Evolutionary conservation across 2,888 invertebrate genomes (phyloP).

Genomic region (Nephrotoma guestfalica): DNA sequence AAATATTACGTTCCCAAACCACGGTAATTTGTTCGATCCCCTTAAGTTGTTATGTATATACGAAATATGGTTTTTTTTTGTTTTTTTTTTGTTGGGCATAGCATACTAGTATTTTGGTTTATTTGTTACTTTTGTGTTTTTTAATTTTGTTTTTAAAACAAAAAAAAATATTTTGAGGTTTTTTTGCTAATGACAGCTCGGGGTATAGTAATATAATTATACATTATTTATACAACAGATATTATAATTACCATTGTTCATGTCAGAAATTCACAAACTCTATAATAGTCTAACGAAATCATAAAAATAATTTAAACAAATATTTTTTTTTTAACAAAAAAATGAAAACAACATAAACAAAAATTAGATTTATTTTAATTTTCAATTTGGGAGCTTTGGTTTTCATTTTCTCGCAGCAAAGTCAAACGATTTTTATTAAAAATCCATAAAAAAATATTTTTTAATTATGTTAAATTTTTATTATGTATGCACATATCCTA

Average conservation of each 20-base stretch:
- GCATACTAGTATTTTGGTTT: neutral
- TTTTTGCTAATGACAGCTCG: neutral
- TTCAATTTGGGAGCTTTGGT: neutral
- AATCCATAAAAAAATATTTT: neutral
- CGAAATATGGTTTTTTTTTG: neutral
- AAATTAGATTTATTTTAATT: neutral
- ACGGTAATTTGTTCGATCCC: neutral
- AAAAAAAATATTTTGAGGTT: neutral
- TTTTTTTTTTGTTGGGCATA: neutral
- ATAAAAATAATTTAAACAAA: neutral
- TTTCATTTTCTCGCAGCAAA: neutral
- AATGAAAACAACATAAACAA: neutral
- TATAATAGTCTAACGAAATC: neutral
- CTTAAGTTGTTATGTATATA: neutral
- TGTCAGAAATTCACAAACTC: neutral
- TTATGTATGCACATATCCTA: neutral
- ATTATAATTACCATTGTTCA: neutral
- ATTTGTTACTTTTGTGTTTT: neutral
- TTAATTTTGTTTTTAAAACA: neutral
- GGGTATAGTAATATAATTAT: neutral
- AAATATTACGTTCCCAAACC: neutral
- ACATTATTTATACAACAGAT: neutral
- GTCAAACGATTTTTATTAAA: neutral
- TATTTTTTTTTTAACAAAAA: neutral
- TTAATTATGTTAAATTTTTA: neutral